Evolutionary conservation across 1,140 invertebrate species (phyloP).

Genomic region (Atta cephalotes): DNA sequence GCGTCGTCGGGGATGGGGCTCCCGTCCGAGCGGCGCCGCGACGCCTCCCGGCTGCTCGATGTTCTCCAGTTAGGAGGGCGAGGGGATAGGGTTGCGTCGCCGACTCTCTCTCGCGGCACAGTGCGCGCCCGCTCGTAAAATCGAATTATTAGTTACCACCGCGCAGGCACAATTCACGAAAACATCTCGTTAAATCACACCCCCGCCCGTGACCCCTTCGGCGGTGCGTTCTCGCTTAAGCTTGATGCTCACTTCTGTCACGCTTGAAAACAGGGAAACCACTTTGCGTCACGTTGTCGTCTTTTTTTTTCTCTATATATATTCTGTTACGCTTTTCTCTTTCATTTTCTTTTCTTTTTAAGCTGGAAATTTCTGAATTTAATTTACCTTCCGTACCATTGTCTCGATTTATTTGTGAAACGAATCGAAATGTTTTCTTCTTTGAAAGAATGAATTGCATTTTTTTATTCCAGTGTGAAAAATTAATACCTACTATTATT

Average conservation of each 20-base stretch:
- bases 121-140: constrained; percentile 81
- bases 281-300: constrained; percentile 17
- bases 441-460: constrained; percentile 1
- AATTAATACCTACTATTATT: neutral
- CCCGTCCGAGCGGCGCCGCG: constrained; percentile 83
- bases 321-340: neutral
- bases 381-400: neutral
- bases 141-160: constrained; percentile 83
- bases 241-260: constrained; percentile 5
- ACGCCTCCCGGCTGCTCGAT: constrained; percentile 75
- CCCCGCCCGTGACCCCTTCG: constrained; percentile 24
- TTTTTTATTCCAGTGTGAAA: neutral
- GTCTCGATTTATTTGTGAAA: neutral
- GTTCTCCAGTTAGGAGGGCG: constrained; percentile 47
- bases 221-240: constrained; percentile 39
- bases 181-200: constrained; percentile 83
- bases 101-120: constrained; percentile 48
- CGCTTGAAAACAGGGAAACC: constrained; percentile 54
- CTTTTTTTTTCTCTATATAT: neutral
- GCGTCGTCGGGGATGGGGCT: constrained; percentile 76
- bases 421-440: neutral
- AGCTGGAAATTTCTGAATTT: constrained; percentile 24
- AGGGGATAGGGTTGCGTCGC: constrained; percentile 35
- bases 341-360: neutral
- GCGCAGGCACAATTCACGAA: constrained; percentile 78